Base-by-base conservation (phyloP, 1,140 invertebrate species). In the Cepaea nemoralis region DNA sequence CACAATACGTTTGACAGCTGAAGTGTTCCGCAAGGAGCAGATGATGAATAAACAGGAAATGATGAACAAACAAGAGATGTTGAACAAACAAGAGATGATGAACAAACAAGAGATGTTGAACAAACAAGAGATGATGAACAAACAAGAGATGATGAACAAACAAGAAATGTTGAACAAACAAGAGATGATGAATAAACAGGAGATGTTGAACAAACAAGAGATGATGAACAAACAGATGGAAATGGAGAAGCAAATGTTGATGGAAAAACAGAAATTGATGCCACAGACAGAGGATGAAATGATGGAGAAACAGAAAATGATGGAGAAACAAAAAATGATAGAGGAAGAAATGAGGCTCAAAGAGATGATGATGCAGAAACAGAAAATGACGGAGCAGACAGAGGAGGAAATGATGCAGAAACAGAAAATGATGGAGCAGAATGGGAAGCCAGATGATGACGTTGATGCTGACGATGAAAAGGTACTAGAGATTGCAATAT, bases 131-230 rank as follows among this genome's bases (percentile, higher is more conserved):
- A 77, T 80, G 80, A 74, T 81, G 70, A 66, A 45, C 3, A 24
- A 5, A 14, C 55, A 83, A 37, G 55, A 83, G 50, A 39, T 42
- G 33, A 40, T 67, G 75, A 31, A 24, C 31, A 59, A 48, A 74
- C 75, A 24, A 42, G n/a, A 63, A 16, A 63, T 10, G 33, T 31
- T 63, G 59, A 63, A 31, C n/a, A 27, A 63, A 31, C 71, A 82
- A 74, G 37, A 10, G 45, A 83, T 85, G 84, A 82, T 78, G 77
- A 66, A 83, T 35, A 82, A 84, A 42, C 73, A 84, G 63, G n/a
- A 22, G n/a, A 55, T 55, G 50, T 22, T 55, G 42, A 19, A 45
- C 8, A 45, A 45, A 19, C 8, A 45, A 45, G 42, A 8, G 8
- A 45, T 45, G 42, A 45, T 45, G 42, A 19, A 45, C 19, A 45